Conservation (phyloP, 1,140 invertebrate species). For the Cotesia chilonis region DNA sequence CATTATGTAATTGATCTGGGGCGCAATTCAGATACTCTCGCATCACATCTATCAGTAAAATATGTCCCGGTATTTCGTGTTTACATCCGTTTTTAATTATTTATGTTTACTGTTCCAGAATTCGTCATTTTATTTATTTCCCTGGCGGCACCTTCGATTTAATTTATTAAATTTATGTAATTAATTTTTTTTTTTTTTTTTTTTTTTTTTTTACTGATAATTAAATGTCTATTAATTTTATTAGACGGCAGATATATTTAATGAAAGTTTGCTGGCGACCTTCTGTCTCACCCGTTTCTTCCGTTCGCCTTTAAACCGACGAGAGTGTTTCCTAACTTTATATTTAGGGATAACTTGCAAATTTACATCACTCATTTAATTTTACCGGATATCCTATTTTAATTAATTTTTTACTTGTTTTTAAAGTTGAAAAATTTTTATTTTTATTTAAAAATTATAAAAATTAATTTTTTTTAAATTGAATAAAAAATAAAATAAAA, state of each 20-base stretch:
- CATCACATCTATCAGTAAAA: background rate
- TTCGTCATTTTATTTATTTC: too few relatives aligned
- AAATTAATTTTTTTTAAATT: too few relatives aligned
- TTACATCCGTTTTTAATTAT: too few relatives aligned
- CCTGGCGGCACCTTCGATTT: too few relatives aligned
- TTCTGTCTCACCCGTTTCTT: constrained; percentile 16
- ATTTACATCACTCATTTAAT: constrained; percentile 50
- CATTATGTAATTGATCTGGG: constrained; percentile 39
- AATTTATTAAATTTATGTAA: too few relatives aligned
- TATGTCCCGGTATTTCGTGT: too few relatives aligned
- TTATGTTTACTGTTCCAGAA: too few relatives aligned
- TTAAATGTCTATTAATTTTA: too few relatives aligned
- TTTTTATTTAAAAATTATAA: too few relatives aligned
- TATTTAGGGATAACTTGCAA: constrained; percentile 55
- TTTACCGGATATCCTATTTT: constrained; percentile 46
- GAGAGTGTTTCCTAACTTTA: constrained; percentile 53
- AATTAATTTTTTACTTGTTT: background rate
- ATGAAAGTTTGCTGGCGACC: constrained; percentile 59
- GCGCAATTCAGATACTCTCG: background rate
- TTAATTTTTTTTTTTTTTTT: too few relatives aligned
- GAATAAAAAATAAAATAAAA: too few relatives aligned
- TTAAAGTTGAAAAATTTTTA: too few relatives aligned
- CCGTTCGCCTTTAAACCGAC: constrained; percentile 8
- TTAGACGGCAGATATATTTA: constrained; percentile 54
- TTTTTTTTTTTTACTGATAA: constrained; percentile 1